Conservation (phyloP, 2,888 invertebrate genomes). For the Catocala fraxini region DNA sequence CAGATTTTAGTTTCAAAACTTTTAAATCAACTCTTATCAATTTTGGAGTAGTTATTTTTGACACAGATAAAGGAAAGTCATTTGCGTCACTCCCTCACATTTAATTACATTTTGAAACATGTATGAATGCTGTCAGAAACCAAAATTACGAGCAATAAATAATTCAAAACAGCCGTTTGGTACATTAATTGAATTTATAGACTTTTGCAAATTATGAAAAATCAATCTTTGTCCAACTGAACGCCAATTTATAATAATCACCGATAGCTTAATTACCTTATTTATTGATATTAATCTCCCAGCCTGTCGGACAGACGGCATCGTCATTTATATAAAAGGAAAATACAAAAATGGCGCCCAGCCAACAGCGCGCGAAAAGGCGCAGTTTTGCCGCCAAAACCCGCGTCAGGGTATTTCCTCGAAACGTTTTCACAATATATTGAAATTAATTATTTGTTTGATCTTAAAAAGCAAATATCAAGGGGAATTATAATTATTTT, state of each 20-base stretch:
- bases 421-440: slow-evolving; percentile 36
- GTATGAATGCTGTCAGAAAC: too few relatives aligned
- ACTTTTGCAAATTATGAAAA: too few relatives aligned
- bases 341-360: slow-evolving; percentile 46
- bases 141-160: too few relatives aligned
- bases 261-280: background rate
- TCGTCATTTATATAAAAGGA: slow-evolving; percentile 31
- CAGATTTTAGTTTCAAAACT: too few relatives aligned
- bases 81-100: too few relatives aligned
- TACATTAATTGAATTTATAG: too few relatives aligned
- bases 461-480: slow-evolving; percentile 3
- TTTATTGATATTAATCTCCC: slow-evolving; percentile 4
- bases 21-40: too few relatives aligned
- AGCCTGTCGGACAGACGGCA: slow-evolving; percentile 17
- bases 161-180: too few relatives aligned
- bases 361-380: slow-evolving; percentile 38
- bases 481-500: slow-evolving; percentile 8
- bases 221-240: too few relatives aligned
- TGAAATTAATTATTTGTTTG: slow-evolving; percentile 27
- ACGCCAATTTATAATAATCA: background rate
- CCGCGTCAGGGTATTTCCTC: slow-evolving; percentile 42
- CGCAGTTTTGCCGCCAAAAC: slow-evolving; percentile 36
- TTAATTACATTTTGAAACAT: too few relatives aligned
- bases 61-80: too few relatives aligned
- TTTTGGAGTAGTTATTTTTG: too few relatives aligned